Evolutionary conservation across 2,113 vertebrate species (phyloP).

Genomic region (Gadus macrocephalus): DNA sequence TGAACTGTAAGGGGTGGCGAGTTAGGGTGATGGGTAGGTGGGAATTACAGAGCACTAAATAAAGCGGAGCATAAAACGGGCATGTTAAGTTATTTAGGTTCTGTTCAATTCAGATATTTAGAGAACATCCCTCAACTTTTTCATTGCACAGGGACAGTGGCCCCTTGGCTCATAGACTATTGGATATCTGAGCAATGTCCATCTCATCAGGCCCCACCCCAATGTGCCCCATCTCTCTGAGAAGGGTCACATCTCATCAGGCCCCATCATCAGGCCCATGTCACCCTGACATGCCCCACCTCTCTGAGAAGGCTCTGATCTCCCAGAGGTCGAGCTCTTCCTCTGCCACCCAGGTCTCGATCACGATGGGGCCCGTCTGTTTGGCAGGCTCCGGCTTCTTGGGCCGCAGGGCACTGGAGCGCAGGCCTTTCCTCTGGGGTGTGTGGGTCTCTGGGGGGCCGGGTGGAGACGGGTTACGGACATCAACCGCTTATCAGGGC

Average conservation of each 20-base stretch:
- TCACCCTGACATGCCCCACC: slow-evolving; percentile 74
- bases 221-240: slow-evolving; percentile 83
- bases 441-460: slow-evolving; percentile 87
- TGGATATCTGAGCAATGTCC: slow-evolving; percentile 55
- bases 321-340: slow-evolving; percentile 98
- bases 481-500: too few relatives aligned
- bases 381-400: slow-evolving; percentile 96
- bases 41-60: too few relatives aligned
- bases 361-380: slow-evolving; percentile 95
- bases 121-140: too few relatives aligned
- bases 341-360: slow-evolving; percentile 96
- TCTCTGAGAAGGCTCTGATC: slow-evolving; percentile 97
- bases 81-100: too few relatives aligned
- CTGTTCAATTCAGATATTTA: too few relatives aligned
- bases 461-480: background rate
- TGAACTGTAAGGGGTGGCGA: too few relatives aligned
- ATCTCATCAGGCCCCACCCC: slow-evolving; percentile 76
- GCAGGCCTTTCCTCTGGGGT: slow-evolving; percentile 78
- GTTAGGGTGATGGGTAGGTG: too few relatives aligned
- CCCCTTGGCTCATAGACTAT: background rate
- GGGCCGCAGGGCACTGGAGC: slow-evolving; percentile 91
- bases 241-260: slow-evolving; percentile 88
- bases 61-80: too few relatives aligned
- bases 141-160: background rate
- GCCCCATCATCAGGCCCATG: slow-evolving; percentile 86